Conservation (phyloP, 2,113 vertebrate genomes). For the Empidonax alnorum region DNA sequence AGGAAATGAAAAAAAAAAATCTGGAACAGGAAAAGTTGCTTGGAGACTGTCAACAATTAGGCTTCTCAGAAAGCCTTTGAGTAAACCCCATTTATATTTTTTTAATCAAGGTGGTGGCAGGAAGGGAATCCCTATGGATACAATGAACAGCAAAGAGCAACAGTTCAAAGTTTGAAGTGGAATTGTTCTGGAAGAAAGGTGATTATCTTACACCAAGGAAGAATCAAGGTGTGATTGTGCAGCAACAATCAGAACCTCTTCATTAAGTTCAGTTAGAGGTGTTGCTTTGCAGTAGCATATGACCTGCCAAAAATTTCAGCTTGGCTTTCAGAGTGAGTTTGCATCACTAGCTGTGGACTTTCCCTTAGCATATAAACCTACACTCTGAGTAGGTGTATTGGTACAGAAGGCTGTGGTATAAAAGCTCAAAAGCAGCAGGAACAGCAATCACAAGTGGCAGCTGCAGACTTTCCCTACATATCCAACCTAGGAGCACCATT, state of each 20-base stretch:
- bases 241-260: not conserved
- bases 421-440: not conserved
- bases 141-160: not conserved
- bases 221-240: not conserved
- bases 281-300: not conserved
- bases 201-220: not conserved
- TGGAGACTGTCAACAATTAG: not conserved
- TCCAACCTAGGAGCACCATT: accelerated
- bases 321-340: not conserved
- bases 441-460: not conserved
- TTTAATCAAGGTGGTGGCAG: not conserved
- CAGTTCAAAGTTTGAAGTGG: not conserved
- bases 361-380: not conserved
- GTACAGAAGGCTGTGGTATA: not conserved
- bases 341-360: not conserved
- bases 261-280: not conserved
- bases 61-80: not conserved
- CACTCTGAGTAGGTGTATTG: not conserved
- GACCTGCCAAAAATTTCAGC: not conserved
- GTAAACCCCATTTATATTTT: not conserved
- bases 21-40: not conserved
- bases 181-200: not conserved
- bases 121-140: not conserved
- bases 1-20: not conserved
- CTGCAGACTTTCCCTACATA: not conserved